A percentile compares a stretch with the other conserved stretches of the same genome.
Evolutionary conservation across 2,113 vertebrate species (phyloP).

Genomic region (Sardina pilchardus): DNA sequence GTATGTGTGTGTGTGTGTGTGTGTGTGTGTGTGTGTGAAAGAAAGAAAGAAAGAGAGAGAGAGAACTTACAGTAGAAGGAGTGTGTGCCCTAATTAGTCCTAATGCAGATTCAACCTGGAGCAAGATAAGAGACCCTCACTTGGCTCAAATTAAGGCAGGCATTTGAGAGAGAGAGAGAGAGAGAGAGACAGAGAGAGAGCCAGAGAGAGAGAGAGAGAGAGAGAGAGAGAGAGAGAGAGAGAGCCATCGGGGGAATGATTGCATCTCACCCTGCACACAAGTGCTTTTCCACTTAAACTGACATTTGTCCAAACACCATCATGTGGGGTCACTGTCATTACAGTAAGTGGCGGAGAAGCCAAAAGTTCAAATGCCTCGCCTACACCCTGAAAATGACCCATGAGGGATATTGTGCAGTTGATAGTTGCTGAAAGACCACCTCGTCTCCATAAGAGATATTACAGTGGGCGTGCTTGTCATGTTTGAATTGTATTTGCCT

Average conservation of each 20-base stretch:
- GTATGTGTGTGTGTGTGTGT: neutral
- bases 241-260: conserved; percentile 26
- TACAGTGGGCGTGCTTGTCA: neutral
- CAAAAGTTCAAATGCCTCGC: neutral
- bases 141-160: conserved; percentile 30
- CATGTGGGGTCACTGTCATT: conserved; percentile 35
- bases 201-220: no score
- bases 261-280: neutral
- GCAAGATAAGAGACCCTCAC: conserved; percentile 26
- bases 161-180: conserved; percentile 30
- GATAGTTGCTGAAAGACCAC: conserved; percentile 28
- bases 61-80: neutral
- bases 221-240: no score
- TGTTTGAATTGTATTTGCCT: no score
- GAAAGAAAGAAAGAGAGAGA: neutral
- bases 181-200: no score
- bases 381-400: neutral
- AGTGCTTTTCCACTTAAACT: conserved; percentile 29
- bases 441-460: neutral
- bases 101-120: conserved; percentile 43
- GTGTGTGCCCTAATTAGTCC: conserved; percentile 48
- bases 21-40: neutral
- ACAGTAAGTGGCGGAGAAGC: conserved; percentile 12
- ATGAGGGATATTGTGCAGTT: conserved; percentile 19
- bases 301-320: conserved; percentile 30